A percentile compares a stretch with the other conserved stretches of the same genome.
Conservation (phyloP, 2,797 vertebrate genomes). For the Crypturellus tataupa region DNA sequence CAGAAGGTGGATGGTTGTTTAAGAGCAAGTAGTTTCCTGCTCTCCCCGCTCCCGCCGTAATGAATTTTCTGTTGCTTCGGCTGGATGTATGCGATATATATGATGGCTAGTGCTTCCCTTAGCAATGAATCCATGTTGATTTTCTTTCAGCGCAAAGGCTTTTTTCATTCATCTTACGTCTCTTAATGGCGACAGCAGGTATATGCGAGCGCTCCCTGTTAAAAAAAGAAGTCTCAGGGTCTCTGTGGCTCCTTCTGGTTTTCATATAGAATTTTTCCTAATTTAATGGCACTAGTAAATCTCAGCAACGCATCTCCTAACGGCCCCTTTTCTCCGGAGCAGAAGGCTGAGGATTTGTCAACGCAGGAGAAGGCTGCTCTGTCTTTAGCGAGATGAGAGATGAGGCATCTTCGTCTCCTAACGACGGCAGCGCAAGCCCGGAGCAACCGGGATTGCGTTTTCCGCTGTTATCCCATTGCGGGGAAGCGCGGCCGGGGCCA, state of each 20-base stretch:
- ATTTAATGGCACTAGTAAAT: conserved; percentile 1
- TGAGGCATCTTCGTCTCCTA: background rate
- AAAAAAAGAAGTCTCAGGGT: background rate
- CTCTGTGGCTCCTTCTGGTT: background rate
- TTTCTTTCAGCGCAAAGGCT: conserved; percentile 51
- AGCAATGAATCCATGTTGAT: conserved; percentile 54
- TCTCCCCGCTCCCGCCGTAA: background rate
- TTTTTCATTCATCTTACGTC: conserved; percentile 40
- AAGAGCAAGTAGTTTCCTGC: conserved; percentile 37
- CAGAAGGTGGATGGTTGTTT: background rate
- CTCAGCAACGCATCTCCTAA: background rate
- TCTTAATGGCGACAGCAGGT: conserved; percentile 48
- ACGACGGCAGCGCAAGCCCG: background rate
- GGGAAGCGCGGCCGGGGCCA: background rate
- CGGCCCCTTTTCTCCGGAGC: background rate
- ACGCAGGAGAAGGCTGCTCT: background rate
- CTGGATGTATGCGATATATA: background rate
- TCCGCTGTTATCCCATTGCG: conserved; percentile 39
- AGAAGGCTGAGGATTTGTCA: background rate
- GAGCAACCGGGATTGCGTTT: conserved; percentile 6
- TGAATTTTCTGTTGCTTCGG: background rate
- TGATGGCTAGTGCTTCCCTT: background rate
- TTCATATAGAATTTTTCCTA: conserved; percentile 13
- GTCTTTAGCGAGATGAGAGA: conserved; percentile 35
- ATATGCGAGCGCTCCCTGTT: background rate